A percentile compares a stretch with the other conserved stretches of the same genome.
phyloP scores from a whole-genome alignment of 1,140 invertebrate species.

The Schmidtea mediterranea region DNA sequence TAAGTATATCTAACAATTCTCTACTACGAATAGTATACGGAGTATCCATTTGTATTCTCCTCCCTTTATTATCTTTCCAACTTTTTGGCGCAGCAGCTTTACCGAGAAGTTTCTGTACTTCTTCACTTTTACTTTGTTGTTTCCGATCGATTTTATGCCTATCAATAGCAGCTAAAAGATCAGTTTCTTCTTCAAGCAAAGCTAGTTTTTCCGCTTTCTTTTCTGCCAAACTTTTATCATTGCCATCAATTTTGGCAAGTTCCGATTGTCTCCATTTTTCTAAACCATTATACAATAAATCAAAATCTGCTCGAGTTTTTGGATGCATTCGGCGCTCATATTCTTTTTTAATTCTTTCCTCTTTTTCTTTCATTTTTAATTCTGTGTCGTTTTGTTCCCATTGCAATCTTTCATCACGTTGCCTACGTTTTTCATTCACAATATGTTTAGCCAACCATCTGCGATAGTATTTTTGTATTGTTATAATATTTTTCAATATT shows the following conservation, averaged over 20 bases:
- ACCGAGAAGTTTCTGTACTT: conserved; percentile 21
- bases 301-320: conserved; percentile 26
- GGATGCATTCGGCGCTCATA: conserved; percentile 25
- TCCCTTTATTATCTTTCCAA: conserved; percentile 19
- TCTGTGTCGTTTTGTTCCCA: conserved; percentile 21
- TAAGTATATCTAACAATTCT: conserved; percentile 25
- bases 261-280: conserved; percentile 26
- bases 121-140: conserved; percentile 18
- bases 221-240: conserved; percentile 17
- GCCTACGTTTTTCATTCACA: conserved; percentile 11
- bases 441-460: conserved; percentile 13
- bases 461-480: conserved; percentile 15
- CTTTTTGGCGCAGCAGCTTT: conserved; percentile 21
- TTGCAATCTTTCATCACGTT: conserved; percentile 16
- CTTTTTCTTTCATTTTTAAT: conserved; percentile 23
- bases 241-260: conserved; percentile 19
- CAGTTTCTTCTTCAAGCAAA: conserved; percentile 26
- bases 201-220: conserved; percentile 25
- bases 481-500: conserved; percentile 5
- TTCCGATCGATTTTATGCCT: conserved; percentile 23
- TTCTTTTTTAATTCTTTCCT: conserved; percentile 16
- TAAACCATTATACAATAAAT: conserved; percentile 24
- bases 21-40: conserved; percentile 24
- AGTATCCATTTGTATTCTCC: conserved; percentile 22
- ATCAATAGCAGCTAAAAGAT: conserved; percentile 24